Percentiles rank a stretch among this genome's conserved stretches.
phyloP scores from a whole-genome alignment of 2,888 invertebrate species.

The Hypsopygia costalis region DNA sequence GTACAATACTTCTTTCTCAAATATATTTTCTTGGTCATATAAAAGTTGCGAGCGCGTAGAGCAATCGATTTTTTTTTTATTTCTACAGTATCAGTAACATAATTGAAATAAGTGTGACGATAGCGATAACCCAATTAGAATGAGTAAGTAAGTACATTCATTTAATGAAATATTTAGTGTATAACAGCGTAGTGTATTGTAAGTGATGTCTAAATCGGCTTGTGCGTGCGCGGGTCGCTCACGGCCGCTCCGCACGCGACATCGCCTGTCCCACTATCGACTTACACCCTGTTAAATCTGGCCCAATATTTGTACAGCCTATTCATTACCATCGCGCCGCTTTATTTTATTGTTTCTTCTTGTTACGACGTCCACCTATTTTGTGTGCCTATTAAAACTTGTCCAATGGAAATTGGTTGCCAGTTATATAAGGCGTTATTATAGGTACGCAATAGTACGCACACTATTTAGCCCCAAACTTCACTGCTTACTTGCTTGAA shows the following conservation, averaged over 20 bases:
- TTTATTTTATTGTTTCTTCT: slow-evolving; percentile 68
- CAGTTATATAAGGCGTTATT: no score
- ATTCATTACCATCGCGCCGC: slow-evolving; percentile 62
- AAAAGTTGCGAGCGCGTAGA: no score
- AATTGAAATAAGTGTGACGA: slow-evolving; percentile 14
- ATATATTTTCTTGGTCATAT: no score
- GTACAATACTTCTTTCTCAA: no score
- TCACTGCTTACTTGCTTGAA: no score
- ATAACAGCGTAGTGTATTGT: slow-evolving; percentile 41
- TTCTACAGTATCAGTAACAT: slow-evolving; percentile 7
- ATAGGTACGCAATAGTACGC: no score
- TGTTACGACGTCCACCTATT: slow-evolving; percentile 40
- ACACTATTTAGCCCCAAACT: no score
- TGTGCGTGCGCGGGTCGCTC: slow-evolving; percentile 41
- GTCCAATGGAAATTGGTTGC: slow-evolving; percentile 45
- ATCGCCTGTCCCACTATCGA: slow-evolving; percentile 70
- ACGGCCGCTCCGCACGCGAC: slow-evolving; percentile 55
- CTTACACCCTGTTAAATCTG: slow-evolving; percentile 76
- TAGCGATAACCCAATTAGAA: slow-evolving; percentile 22
- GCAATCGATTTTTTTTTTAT: neutral
- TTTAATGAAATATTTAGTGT: slow-evolving; percentile 41
- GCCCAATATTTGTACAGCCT: slow-evolving; percentile 73
- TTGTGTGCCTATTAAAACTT: slow-evolving; percentile 52
- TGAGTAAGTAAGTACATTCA: slow-evolving; percentile 25
- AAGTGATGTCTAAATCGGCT: slow-evolving; percentile 59